Conservation (phyloP, 2,113 vertebrate genomes). For the Peromyscus leucopus region DNA sequence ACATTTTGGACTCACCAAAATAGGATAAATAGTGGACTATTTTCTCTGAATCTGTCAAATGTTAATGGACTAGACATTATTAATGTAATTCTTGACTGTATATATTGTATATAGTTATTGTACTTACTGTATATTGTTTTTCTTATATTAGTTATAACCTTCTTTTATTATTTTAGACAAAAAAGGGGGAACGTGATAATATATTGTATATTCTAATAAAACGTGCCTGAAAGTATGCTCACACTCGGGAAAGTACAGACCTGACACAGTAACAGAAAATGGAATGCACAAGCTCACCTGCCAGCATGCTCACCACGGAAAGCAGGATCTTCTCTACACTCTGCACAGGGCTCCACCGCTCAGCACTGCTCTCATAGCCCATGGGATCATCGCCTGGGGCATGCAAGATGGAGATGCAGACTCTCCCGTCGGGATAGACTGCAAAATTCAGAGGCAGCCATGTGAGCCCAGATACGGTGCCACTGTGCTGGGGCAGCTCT, state of each 20-base stretch:
- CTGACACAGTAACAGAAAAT: not conserved
- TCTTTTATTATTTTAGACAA: too few species aligned
- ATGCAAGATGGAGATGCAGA: constrained; percentile 98
- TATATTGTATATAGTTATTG: too few species aligned
- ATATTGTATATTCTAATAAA: too few species aligned
- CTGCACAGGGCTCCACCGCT: constrained; percentile 98
- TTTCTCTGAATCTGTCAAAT: too few species aligned
- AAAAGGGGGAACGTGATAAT: too few species aligned
- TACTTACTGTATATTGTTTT: too few species aligned
- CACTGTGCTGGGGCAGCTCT: not conserved
- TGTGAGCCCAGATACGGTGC: not conserved
- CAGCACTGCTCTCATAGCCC: constrained; percentile 98
- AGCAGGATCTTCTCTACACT: constrained; percentile 98
- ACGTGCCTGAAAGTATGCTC: not conserved
- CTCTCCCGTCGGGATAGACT: constrained; percentile 98
- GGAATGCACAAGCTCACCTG: constrained; percentile 87
- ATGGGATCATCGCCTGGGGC: constrained; percentile 98
- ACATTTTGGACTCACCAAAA: too few species aligned
- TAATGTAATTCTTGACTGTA: too few species aligned
- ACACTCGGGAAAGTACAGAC: fast-evolving
- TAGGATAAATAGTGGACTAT: too few species aligned
- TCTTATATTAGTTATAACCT: too few species aligned
- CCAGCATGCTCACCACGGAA: constrained; percentile 98
- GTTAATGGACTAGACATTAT: too few species aligned
- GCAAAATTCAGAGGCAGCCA: not conserved